These are phyloP conservation scores for Neolamprologus fasciatus DNA, from an alignment of 2,113 vertebrate species.

Conservation along the genomic window DNA sequence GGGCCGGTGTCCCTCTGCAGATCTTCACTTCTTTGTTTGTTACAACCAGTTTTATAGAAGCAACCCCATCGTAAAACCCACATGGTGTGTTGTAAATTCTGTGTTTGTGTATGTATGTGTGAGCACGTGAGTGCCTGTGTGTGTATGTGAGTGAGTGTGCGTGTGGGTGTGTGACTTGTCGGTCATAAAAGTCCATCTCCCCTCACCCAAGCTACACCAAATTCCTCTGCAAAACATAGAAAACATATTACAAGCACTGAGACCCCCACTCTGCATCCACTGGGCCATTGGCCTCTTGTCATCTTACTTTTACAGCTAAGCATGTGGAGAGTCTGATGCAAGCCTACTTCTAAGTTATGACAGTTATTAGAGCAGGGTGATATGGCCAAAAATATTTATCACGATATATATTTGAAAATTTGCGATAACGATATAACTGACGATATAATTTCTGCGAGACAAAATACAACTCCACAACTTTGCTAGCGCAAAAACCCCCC, in stretches of 20 bases:
- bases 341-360: not conserved
- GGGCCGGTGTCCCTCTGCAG: not conserved
- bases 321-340: not conserved
- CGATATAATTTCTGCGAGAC: too few species aligned
- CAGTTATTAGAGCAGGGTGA: not conserved
- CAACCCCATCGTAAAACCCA: not conserved
- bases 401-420: too few species aligned
- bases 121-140: not conserved
- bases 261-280: not conserved
- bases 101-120: not conserved
- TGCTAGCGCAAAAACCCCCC: accelerated
- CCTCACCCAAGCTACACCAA: not conserved
- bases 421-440: too few species aligned
- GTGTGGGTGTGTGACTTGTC: not conserved
- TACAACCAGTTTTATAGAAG: not conserved
- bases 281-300: not conserved
- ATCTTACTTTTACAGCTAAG: not conserved
- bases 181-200: not conserved
- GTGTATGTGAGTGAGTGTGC: not conserved
- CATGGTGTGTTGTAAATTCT: not conserved
- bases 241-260: not conserved
- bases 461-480: too few species aligned
- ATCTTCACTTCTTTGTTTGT: not conserved
- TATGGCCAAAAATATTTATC: too few species aligned
- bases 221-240: not conserved